Base-by-base conservation (phyloP, 2,113 vertebrate genomes). In the Natator depressus region DNA sequence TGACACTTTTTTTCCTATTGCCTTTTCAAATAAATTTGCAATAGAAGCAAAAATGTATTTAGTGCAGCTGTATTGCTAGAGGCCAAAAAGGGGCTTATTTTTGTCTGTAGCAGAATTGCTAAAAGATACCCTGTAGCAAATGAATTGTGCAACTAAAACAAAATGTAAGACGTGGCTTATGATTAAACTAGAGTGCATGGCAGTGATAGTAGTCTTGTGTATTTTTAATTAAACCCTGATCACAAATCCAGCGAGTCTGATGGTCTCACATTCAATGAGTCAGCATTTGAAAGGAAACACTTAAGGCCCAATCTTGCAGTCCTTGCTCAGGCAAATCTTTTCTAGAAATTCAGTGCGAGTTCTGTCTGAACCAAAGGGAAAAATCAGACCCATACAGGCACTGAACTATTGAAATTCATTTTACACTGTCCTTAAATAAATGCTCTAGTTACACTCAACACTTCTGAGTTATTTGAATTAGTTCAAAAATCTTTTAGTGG, bases 81-180 rank as follows among this genome's bases (percentile, higher is more conserved):
- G 96, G 95, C 95, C 91, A 95, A 89, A 94, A 96, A 96, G 89
- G 91, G 94, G 94, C 88, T 97, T 94, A 94, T 81, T 93, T 83
- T 42, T 93, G 72, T 87, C 65, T 91, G 94, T 93, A 94, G 94
- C 84, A 85, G 94, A 97, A 94, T 89, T 76, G 82, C 92, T 91
- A 87, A 96, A 91, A 87, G 89, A 62, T 95, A 0, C 46, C 54
- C 91, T 93, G 85, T 79, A 89, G 81, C 79, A 94, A 96, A 97
- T 89, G 88, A 94, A 50, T 84, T 94, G 89, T 93, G 94, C 95
- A 97, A 94, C 84, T 91, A 78, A 80, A 87, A 78, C 87, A 84
- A 95, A 84, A 86, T 78, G 72, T 46, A 76, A 89, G 82, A 89
- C 90, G 96, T 91, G 93, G 81, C 51, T 87, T 88, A 79, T 78